phyloP scores from a whole-genome alignment of 1,140 invertebrate species.

The Helicoverpa zea region DNA sequence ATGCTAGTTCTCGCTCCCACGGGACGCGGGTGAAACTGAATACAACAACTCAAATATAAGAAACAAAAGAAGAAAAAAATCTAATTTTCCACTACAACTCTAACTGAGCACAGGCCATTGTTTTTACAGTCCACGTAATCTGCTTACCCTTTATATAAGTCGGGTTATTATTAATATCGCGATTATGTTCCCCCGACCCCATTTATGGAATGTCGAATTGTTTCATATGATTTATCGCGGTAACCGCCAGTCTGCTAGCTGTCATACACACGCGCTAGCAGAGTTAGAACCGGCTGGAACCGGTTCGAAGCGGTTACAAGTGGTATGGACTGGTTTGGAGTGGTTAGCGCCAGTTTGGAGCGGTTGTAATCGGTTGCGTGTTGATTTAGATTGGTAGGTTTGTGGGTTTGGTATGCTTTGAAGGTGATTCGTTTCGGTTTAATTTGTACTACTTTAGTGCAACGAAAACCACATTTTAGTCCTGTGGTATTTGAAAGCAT shows the following conservation, averaged over 20 bases:
- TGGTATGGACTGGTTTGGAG: constrained; percentile 24
- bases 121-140: neutral
- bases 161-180: constrained; percentile 54
- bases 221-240: constrained; percentile 53
- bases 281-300: constrained; percentile 28
- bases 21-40: too few relatives aligned
- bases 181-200: constrained; percentile 35
- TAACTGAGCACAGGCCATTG: neutral
- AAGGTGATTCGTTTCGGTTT: neutral
- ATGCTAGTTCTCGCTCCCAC: too few relatives aligned
- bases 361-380: neutral
- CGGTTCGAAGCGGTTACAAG: constrained; percentile 30
- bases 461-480: too few relatives aligned
- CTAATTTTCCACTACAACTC: too few relatives aligned
- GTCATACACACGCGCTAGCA: constrained; percentile 37
- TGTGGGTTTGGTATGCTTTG: neutral
- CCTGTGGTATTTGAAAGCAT: too few relatives aligned
- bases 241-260: constrained; percentile 27
- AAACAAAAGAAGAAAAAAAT: too few relatives aligned
- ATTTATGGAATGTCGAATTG: constrained; percentile 51
- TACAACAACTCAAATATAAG: too few relatives aligned
- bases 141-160: neutral
- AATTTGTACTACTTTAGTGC: too few relatives aligned
- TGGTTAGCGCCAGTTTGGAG: constrained; percentile 2
- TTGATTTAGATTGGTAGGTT: constrained; percentile 16